Evolutionary conservation across 2,888 invertebrate species (phyloP), one percentile per base, ranked within the genome.

Genomic region (Ormyrus thymus): DNA sequence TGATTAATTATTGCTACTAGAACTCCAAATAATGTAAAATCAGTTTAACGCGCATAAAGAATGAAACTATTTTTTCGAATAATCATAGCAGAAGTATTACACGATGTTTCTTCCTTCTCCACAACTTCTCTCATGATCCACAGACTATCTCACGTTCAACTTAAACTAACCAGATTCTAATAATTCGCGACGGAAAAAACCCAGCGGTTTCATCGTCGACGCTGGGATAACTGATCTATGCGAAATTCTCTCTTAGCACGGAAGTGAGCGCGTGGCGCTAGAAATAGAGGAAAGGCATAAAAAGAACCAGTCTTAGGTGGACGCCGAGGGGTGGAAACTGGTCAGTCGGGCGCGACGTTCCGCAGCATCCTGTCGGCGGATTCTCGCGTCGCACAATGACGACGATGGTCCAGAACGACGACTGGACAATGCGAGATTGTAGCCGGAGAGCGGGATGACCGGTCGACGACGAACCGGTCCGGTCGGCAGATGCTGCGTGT

Each of bases 401-500:
- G 88, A 62, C 58, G 78, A 73, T 78, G 78, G 77, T 58, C 74
- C 73, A 74, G 68, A 46, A 53, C 58, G 74, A 45, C 61, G 48
- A 13, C 55, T 6, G 78, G 64, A 78, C 73, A 78, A 74, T 78
- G 55, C 45, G 74, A 15, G 45, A 29, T 46, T 43, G n/a, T 13
- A 53, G 58, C 48, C 45, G 66, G 74, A 81, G 56, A 29, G 7
- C 51, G 13, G 64, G 81, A 76, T 83, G 85, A 86, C 86, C 86
- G 86, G 84, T 86, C 84, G 79, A 88, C 87, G 87, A 87, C 84
- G 85, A 86, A 87, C 88, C 88, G 89, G 87, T 87, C 84, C 81
- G 87, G 86, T 86, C 83, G 87, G 89, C 90, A 90, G 90, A 90
- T 90, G 90, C 81, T 73, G 77, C 53, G 29, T 45, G 29, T 29